phyloP scores from a whole-genome alignment of 2,113 vertebrate species.

The Mormoops blainvillei region DNA sequence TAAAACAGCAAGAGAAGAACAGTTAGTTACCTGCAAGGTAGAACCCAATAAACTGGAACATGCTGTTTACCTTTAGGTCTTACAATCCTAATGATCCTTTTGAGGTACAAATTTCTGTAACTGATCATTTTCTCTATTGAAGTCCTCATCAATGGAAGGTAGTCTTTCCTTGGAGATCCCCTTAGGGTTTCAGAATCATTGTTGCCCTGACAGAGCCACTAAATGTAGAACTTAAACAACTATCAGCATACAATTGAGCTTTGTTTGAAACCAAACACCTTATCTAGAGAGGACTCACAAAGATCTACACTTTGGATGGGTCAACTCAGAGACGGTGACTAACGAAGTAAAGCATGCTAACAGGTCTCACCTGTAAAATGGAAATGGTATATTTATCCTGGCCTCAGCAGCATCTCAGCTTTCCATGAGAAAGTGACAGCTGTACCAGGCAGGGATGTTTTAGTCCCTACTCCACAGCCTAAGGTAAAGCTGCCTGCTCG shows the following conservation, averaged over 20 bases:
- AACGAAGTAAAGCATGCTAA: neutral
- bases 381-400: neutral
- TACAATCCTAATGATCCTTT: neutral
- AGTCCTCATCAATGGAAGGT: neutral
- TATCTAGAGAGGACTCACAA: neutral
- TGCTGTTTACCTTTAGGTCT: neutral
- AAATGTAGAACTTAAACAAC: neutral
- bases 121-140: neutral
- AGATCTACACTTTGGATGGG: neutral
- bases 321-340: neutral
- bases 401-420: neutral
- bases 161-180: neutral
- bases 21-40: neutral
- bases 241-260: neutral
- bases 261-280: neutral
- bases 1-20: neutral
- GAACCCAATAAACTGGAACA: neutral
- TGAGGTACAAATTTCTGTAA: neutral
- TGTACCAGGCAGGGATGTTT: neutral
- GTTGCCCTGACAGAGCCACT: neutral
- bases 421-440: neutral
- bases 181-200: neutral
- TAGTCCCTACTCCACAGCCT: neutral
- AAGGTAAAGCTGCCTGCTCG: neutral
- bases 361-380: neutral